Conservation (phyloP, 2,888 invertebrate genomes). For the Amblyteles armatorius region DNA sequence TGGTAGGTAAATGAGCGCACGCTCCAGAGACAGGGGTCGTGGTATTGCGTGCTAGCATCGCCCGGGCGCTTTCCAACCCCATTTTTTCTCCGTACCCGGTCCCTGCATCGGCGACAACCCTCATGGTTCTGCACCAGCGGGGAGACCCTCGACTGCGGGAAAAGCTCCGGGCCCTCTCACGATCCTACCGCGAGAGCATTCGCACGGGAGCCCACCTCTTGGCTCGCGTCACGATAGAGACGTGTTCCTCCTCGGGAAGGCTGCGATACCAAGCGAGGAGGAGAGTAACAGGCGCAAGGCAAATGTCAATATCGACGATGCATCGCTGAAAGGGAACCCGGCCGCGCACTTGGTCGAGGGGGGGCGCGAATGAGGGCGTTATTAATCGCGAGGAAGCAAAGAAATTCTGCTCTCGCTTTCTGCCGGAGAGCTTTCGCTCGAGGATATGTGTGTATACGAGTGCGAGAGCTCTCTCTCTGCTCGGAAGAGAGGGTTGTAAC, state of each 20-base stretch:
- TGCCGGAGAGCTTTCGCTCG: constrained; percentile 25
- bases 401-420: constrained; percentile 71
- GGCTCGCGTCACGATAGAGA: constrained; percentile 30
- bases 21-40: constrained; percentile 83
- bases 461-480: constrained; percentile 17
- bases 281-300: constrained; percentile 75
- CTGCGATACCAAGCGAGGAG: constrained; percentile 24
- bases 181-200: constrained; percentile 21
- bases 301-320: constrained; percentile 83
- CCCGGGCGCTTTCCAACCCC: constrained; percentile 49
- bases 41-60: constrained; percentile 52
- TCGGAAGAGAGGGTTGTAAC: not conserved
- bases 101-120: constrained; percentile 57
- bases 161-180: constrained; percentile 38
- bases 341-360: constrained; percentile 59
- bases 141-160: constrained; percentile 52
- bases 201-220: constrained; percentile 30
- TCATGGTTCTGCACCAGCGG: constrained; percentile 54
- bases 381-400: constrained; percentile 80
- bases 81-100: constrained; percentile 37
- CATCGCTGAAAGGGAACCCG: constrained; percentile 69
- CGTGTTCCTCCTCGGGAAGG: constrained; percentile 41
- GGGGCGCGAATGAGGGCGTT: constrained; percentile 83
- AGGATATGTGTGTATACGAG: constrained; percentile 30
- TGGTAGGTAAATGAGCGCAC: constrained; percentile 81